phyloP scores from a whole-genome alignment of 2,797 vertebrate species.

The Gastrophryne carolinensis region DNA sequence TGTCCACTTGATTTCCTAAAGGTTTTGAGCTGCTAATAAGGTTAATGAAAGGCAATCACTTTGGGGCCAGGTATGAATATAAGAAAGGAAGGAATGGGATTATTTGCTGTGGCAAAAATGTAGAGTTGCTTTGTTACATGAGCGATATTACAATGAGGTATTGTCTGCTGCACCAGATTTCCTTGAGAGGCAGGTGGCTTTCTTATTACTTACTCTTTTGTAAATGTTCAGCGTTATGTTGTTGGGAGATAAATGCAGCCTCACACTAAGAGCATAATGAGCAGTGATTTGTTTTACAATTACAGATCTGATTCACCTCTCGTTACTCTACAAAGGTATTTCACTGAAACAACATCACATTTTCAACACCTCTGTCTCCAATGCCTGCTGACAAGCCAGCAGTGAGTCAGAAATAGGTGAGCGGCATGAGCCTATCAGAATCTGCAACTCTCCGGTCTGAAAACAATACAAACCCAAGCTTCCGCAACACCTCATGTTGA shows the following conservation, averaged over 20 bases:
- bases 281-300: conserved; percentile 45
- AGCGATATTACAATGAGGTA: conserved; percentile 20
- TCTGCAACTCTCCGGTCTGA: conserved; percentile 60
- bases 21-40: conserved; percentile 38
- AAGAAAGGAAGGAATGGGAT: not conserved
- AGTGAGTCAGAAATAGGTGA: conserved; percentile 58
- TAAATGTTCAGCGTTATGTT: conserved; percentile 24
- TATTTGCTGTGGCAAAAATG: not conserved
- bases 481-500: conserved; percentile 58
- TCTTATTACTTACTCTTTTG: conserved; percentile 33
- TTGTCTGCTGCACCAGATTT: conserved; percentile 10
- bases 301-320: conserved; percentile 41
- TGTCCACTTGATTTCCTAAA: conserved; percentile 41
- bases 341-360: conserved; percentile 59
- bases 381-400: conserved; percentile 65
- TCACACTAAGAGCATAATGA: conserved; percentile 47
- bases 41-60: conserved; percentile 24
- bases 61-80: not conserved
- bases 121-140: not conserved
- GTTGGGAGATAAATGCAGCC: conserved; percentile 44
- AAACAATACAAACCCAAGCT: conserved; percentile 63
- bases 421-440: conserved; percentile 61
- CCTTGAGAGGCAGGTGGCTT: conserved; percentile 6
- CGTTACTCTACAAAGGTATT: conserved; percentile 53
- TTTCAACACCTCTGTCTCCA: conserved; percentile 61